phyloP scores from a whole-genome alignment of 2,113 vertebrate species.

The Anhinga anhinga region DNA sequence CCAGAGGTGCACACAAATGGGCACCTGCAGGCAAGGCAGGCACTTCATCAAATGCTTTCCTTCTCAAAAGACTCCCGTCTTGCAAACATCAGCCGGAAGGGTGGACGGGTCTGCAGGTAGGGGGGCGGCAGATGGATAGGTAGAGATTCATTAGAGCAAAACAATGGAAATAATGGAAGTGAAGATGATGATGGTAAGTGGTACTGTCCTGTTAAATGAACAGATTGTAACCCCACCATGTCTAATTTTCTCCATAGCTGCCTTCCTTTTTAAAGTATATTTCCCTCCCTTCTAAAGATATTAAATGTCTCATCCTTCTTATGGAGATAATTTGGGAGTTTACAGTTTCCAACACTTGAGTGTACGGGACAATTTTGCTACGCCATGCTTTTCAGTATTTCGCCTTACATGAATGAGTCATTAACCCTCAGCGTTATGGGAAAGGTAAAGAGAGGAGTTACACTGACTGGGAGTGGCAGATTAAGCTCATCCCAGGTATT shows the following conservation, averaged over 20 bases:
- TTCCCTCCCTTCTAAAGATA: background rate
- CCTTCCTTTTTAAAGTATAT: background rate
- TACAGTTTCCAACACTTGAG: background rate
- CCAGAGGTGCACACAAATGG: background rate
- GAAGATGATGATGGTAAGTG: background rate
- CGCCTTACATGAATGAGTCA: background rate
- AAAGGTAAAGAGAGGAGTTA: background rate
- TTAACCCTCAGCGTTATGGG: background rate
- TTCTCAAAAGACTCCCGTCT: background rate
- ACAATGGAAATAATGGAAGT: background rate
- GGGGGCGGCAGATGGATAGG: background rate
- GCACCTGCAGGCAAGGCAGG: background rate
- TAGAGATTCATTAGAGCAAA: background rate
- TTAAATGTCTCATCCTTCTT: background rate
- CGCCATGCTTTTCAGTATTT: background rate
- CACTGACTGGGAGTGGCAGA: background rate
- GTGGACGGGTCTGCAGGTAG: background rate
- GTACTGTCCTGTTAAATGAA: background rate
- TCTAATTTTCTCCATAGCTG: background rate
- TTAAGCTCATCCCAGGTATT: background rate
- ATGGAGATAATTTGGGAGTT: background rate
- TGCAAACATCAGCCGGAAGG: background rate
- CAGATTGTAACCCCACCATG: background rate
- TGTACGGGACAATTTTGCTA: background rate
- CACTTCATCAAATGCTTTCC: background rate